A percentile compares a stretch with the other conserved stretches of the same genome.
Evolutionary conservation across 2,797 vertebrate species (phyloP).

Genomic region (Falco columbarius): DNA sequence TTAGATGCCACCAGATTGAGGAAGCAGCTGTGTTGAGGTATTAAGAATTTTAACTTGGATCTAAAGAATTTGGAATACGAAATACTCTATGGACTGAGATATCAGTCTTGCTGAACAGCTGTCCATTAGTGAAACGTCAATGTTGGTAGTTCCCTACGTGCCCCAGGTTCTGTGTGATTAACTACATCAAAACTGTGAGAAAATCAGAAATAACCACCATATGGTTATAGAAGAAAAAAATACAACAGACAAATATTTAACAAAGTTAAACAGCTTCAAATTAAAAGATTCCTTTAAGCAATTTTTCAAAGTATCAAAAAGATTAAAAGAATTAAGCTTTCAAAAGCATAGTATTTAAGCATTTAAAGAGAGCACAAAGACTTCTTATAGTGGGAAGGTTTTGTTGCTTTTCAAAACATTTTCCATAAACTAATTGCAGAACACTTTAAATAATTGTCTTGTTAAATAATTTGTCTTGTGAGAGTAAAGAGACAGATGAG

Average conservation of each 20-base stretch:
- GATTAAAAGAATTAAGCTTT: not conserved
- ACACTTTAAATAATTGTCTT: not conserved
- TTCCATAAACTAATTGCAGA: not conserved
- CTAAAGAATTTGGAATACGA: not conserved
- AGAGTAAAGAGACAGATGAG: not conserved
- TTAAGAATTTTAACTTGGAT: not conserved
- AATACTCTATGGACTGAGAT: not conserved
- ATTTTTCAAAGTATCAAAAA: not conserved
- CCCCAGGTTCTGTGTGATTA: not conserved
- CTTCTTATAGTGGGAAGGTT: not conserved
- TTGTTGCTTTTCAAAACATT: not conserved
- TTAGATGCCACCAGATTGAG: not conserved
- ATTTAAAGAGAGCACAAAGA: not conserved
- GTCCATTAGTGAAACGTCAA: not conserved
- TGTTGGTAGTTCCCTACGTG: not conserved
- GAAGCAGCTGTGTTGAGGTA: not conserved
- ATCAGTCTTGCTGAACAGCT: not conserved
- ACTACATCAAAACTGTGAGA: not conserved
- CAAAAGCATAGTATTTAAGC: not conserved
- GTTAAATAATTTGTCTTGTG: not conserved
- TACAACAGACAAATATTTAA: not conserved
- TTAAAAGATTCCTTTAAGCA: not conserved
- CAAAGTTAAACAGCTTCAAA: not conserved
- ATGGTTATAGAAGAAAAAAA: not conserved
- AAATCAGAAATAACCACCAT: not conserved